Evolutionary conservation across 1,140 invertebrate genomes (phyloP), one percentile per base, ranked within the genome.

Genomic region (Zaprionus ghesquierei): DNA sequence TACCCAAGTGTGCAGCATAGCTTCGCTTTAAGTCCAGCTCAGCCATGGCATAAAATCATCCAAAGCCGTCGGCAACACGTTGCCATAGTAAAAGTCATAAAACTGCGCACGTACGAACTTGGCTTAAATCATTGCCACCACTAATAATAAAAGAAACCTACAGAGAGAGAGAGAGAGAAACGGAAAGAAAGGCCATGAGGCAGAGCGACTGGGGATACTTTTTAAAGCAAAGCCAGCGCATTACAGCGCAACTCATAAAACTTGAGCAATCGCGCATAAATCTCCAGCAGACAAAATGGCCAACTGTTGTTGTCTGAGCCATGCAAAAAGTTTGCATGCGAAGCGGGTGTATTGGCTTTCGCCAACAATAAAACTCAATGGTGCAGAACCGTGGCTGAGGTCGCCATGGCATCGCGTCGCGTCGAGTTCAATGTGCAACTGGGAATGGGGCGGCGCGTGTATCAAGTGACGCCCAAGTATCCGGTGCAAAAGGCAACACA

Each of bases 231-330:
- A 53, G 65, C n/a, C 23, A 53, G 20, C 27, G 41, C 51, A 73
- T 41, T 53, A 31, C 61, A 23, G 50, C 61, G 60, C 70, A 65
- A 63, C 66, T 53, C 72, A 70, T 78, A 78, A 78, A 78, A 75
- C 75, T 75, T 66, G 50, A 71, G 72, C 75, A 78, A 71, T 75
- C 72, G 75, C 72, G 41, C 66, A 75, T 78, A 78, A 78, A 78
- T 78, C 75, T 75, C n/a, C 35, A 2, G 23, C 75, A 75, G 72
- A 75, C 75, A 78, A 78, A 78, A 78, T 78, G 75, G 66, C 75
- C 75, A 75, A 78, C 72, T 75, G 72, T 61, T 68, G 53, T 73
- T 73, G 56, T 29, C 50, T 50, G 38, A 12, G 29, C 35, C 56
- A 50, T 10, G 20, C 41, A 13, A 53, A 59, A 22, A 59, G 44